Percentiles rank a stretch among this genome's conserved stretches.
These are phyloP conservation scores for Ardeotis arabs DNA, from an alignment of 2,113 vertebrate genomes.

Conservation along the genomic window DNA sequence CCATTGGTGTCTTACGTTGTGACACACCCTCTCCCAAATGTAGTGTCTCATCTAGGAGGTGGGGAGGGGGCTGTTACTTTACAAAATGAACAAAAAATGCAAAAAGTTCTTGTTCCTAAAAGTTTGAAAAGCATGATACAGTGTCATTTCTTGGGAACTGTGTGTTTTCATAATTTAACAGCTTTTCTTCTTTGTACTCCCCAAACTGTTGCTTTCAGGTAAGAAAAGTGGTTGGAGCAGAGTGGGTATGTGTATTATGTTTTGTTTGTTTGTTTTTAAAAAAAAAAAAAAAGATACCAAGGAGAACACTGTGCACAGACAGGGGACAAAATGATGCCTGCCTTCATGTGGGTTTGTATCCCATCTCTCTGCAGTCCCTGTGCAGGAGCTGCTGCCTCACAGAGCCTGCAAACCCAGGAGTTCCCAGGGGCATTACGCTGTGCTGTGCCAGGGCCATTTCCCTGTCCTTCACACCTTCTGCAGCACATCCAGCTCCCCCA, in stretches of 20 bases:
- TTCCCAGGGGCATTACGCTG: neutral
- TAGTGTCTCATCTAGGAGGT: neutral
- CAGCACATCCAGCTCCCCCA: neutral
- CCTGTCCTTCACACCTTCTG: neutral
- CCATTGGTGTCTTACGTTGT: rapidly evolving
- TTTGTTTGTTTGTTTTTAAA: neutral
- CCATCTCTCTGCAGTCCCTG: neutral
- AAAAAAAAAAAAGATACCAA: neutral
- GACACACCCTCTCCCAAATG: neutral
- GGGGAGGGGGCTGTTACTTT: neutral
- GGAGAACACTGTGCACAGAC: neutral
- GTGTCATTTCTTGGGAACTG: neutral
- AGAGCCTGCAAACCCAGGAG: neutral
- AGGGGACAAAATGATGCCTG: neutral
- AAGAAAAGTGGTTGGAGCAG: neutral
- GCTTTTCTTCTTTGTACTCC: neutral
- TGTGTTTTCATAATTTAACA: rapidly evolving
- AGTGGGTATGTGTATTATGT: neutral
- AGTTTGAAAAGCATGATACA: neutral
- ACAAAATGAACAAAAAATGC: neutral
- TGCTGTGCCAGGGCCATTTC: rapidly evolving
- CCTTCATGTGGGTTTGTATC: neutral
- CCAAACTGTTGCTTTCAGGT: neutral
- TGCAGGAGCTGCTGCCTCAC: neutral
- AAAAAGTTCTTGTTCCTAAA: neutral